phyloP scores from a whole-genome alignment of 2,797 vertebrate genomes.

The Hydrocynus forskahlii region DNA sequence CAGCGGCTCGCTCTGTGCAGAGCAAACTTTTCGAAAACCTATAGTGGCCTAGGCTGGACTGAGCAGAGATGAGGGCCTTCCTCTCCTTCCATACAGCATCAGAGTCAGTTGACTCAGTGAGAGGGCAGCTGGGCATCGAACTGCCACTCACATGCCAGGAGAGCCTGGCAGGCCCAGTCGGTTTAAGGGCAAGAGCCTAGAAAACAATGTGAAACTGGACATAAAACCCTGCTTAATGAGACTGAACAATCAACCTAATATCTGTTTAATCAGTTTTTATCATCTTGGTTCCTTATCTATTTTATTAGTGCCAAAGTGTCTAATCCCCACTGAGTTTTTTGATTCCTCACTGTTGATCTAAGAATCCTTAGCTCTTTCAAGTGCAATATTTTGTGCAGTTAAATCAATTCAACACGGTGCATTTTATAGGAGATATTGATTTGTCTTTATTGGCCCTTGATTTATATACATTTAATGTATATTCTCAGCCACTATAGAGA shows the following conservation, averaged over 20 bases:
- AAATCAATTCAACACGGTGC: slow-evolving; percentile 47
- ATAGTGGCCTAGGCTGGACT: slow-evolving; percentile 36
- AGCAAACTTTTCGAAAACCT: slow-evolving; percentile 27
- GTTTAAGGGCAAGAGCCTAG: not conserved
- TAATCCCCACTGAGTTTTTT: slow-evolving; percentile 21
- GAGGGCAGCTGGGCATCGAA: slow-evolving; percentile 8
- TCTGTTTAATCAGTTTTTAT: slow-evolving; percentile 24
- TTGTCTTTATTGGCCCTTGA: slow-evolving; percentile 55
- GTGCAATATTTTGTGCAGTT: slow-evolving; percentile 39
- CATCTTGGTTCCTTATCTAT: not conserved
- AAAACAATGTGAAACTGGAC: slow-evolving; percentile 5
- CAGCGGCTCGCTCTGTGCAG: not conserved
- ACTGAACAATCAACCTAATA: slow-evolving; percentile 13
- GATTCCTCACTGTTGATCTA: slow-evolving; percentile 33
- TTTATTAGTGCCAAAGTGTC: slow-evolving; percentile 4
- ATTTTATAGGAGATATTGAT: slow-evolving; percentile 51
- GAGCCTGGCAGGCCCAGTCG: not conserved
- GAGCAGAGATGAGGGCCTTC: not conserved
- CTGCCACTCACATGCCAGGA: slow-evolving; percentile 29
- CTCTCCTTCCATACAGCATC: slow-evolving; percentile 54
- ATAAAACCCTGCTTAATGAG: not conserved
- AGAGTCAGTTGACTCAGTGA: slow-evolving; percentile 53
- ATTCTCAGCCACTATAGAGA: slow-evolving; percentile 19
- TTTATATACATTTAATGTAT: slow-evolving; percentile 49
- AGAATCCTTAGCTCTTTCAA: slow-evolving; percentile 36